Evolutionary conservation across 2,113 vertebrate genomes (phyloP).

Genomic region (Natator depressus): DNA sequence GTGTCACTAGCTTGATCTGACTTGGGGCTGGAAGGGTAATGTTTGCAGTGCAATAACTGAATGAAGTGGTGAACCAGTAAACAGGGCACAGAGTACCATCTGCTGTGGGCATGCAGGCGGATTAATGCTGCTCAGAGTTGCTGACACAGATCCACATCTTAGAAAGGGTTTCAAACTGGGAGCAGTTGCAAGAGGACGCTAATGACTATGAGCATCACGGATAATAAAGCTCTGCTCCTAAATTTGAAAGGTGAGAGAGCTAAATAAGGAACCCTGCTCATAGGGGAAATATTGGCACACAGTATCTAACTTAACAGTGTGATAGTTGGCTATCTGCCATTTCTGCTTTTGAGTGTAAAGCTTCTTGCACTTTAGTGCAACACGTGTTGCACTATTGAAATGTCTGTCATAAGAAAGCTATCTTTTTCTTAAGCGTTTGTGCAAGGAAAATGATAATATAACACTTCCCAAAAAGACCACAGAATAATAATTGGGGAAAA

Average conservation of each 20-base stretch:
- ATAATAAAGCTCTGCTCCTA: neutral
- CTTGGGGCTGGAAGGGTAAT: neutral
- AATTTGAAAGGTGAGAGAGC: neutral
- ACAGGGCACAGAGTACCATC: neutral
- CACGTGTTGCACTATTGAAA: neutral
- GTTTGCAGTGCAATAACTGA: neutral
- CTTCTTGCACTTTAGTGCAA: neutral
- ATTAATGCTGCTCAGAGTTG: slow-evolving; percentile 40
- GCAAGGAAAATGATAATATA: neutral
- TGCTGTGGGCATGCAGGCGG: neutral
- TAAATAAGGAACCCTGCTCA: slow-evolving; percentile 16
- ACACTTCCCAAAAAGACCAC: neutral
- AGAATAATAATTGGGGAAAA: neutral
- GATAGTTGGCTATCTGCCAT: slow-evolving; percentile 34
- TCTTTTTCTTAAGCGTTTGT: neutral
- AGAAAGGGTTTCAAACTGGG: neutral
- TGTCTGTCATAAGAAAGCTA: neutral
- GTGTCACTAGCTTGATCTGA: neutral
- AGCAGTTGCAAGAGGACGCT: neutral
- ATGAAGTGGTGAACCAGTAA: neutral
- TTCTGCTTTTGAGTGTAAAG: neutral
- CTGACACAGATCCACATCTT: slow-evolving; percentile 31
- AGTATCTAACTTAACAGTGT: neutral
- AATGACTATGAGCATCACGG: neutral
- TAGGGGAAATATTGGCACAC: too few species aligned